A percentile compares a stretch with the other conserved stretches of the same genome.
Evolutionary conservation across 2,113 vertebrate genomes (phyloP).

Genomic region (Theristicus caerulescens): DNA sequence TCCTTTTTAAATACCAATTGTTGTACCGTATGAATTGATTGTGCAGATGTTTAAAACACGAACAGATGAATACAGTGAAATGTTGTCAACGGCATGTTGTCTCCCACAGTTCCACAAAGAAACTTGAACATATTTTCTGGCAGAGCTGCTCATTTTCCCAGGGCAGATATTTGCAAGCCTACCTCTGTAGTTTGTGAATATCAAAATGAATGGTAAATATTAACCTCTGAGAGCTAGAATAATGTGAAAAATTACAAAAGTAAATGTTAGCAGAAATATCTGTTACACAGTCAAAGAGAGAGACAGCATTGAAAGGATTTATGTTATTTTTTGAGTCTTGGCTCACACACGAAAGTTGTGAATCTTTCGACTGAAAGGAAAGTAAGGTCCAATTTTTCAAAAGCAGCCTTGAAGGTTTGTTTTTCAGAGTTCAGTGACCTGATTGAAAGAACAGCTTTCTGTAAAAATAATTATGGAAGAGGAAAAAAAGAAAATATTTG

Average conservation of each 20-base stretch:
- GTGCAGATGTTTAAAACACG: slow-evolving; percentile 26
- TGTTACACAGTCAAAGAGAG: slow-evolving; percentile 30
- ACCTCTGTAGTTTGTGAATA: slow-evolving; percentile 61
- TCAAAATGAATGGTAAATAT: slow-evolving; percentile 63
- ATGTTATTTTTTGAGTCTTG: slow-evolving; percentile 51
- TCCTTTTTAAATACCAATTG: background rate
- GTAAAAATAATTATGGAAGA: slow-evolving; percentile 59
- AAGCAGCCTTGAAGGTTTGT: slow-evolving; percentile 49
- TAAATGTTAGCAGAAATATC: slow-evolving; percentile 68
- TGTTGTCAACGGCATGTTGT: background rate
- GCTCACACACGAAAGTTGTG: slow-evolving; percentile 38
- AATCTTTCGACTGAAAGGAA: slow-evolving; percentile 47
- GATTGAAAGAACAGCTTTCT: slow-evolving; percentile 62
- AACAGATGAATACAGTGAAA: slow-evolving; percentile 10
- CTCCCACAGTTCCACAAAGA: slow-evolving; percentile 45
- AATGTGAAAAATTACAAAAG: slow-evolving; percentile 66
- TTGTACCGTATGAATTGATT: background rate
- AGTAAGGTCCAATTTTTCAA: slow-evolving; percentile 47
- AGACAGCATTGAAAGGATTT: slow-evolving; percentile 33
- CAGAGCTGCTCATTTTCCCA: slow-evolving; percentile 48
- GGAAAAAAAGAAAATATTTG: background rate
- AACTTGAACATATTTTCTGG: slow-evolving; percentile 57
- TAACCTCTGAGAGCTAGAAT: slow-evolving; percentile 63
- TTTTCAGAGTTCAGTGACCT: slow-evolving; percentile 55
- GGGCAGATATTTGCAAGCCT: slow-evolving; percentile 50